Percentiles rank a stretch among this genome's conserved stretches.
Conservation (phyloP, 37 sponge, comb jelly and placozoan genomes). For the Cladorhizidae sp. region DNA sequence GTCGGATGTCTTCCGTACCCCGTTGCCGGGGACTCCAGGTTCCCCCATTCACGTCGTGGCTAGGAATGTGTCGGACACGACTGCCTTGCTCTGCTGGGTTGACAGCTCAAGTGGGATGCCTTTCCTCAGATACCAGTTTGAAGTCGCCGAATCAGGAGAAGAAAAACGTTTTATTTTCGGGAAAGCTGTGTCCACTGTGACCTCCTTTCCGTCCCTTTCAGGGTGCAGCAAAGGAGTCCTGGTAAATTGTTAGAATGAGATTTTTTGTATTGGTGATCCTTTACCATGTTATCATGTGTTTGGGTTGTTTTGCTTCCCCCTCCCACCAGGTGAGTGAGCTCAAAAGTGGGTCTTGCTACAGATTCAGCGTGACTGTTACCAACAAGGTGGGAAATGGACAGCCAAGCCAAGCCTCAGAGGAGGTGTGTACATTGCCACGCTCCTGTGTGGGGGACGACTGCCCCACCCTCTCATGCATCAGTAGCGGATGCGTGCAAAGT, state of each 20-base stretch:
- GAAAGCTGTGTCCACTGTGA: background rate
- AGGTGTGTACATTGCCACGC: background rate
- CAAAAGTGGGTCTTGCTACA: constrained; percentile 7
- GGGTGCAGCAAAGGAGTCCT: background rate
- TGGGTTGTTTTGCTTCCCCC: too few species aligned
- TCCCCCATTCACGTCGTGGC: constrained; percentile 30
- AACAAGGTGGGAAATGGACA: constrained; percentile 12
- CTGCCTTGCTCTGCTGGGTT: constrained; percentile 24
- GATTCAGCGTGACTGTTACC: constrained; percentile 22
- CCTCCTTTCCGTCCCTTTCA: background rate
- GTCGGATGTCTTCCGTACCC: background rate
- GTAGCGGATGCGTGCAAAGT: background rate
- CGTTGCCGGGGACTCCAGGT: constrained; percentile 7
- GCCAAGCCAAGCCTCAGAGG: constrained; percentile 7
- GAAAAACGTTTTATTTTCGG: too few species aligned
- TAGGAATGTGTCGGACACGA: background rate
- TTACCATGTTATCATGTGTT: background rate
- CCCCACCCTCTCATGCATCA: background rate
- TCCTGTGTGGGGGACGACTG: constrained; percentile 5
- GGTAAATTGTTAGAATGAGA: background rate
- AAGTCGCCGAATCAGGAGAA: background rate
- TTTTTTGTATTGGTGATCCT: background rate
- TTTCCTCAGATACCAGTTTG: background rate
- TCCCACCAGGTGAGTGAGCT: constrained; percentile 21
- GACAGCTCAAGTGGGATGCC: constrained; percentile 1